Percentiles rank a stretch among this genome's conserved stretches.
Evolutionary conservation across 2,888 invertebrate genomes (phyloP).

Genomic region (Rhodophaea formosa): DNA sequence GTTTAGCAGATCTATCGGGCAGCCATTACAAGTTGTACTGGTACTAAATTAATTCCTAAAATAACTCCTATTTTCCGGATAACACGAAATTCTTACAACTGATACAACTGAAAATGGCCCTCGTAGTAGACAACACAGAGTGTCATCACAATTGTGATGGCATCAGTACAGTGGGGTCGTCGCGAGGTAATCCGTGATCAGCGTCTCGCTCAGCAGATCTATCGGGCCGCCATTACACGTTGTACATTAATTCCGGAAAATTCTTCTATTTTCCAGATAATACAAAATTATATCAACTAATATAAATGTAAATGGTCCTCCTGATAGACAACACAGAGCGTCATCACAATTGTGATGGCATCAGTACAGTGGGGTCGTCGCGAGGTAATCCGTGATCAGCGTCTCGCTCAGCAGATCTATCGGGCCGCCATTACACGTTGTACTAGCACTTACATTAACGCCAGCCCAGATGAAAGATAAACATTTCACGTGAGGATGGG

Average conservation of each 20-base stretch:
- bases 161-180: slow-evolving; percentile 35
- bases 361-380: slow-evolving; percentile 36
- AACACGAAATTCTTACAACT: no score
- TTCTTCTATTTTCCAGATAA: no score
- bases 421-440: slow-evolving; percentile 58
- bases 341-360: slow-evolving; percentile 29
- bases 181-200: slow-evolving; percentile 39
- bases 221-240: slow-evolving; percentile 56
- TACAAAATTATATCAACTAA: no score
- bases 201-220: slow-evolving; percentile 55
- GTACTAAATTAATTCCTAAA: no score
- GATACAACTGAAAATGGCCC: no score
- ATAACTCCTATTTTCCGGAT: no score
- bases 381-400: slow-evolving; percentile 39
- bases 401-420: slow-evolving; percentile 56
- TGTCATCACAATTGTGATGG: slow-evolving; percentile 28
- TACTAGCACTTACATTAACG: slow-evolving; percentile 71
- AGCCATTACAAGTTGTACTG: slow-evolving; percentile 63
- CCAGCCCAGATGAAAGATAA: slow-evolving; percentile 77
- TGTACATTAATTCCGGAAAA: no score
- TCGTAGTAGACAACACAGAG: not conserved
- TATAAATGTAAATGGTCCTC: no score
- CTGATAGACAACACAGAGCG: not conserved
- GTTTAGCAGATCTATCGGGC: slow-evolving; percentile 56
- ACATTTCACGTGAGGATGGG: slow-evolving; percentile 76